Evolutionary conservation across 2,888 invertebrate species (phyloP), one percentile per base, ranked within the genome.

Genomic region (Parnassius glacialis): DNA sequence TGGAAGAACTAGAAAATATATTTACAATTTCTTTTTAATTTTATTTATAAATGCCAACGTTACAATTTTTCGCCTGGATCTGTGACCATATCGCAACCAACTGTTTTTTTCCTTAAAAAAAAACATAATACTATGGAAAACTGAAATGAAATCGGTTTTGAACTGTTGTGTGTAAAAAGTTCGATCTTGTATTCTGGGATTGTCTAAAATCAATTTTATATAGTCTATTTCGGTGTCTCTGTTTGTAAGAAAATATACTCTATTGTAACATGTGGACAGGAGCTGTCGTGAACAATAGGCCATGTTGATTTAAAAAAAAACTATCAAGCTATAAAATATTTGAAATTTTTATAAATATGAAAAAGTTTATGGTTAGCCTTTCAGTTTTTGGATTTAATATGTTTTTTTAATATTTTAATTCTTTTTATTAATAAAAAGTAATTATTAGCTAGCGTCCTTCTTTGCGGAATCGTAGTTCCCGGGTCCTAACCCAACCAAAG

Each of bases 151-250:
- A 70, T 74, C 70, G 78, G 79, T 76, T 78, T 75, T 79, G 68
- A 80, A 73, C 74, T 85, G 85, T 80, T 83, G 81, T 85, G 80
- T 89, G 90, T 90, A 91, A 91, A 90, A 91, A 90, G 90, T 90
- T 83, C 72, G 90, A 91, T 91, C 91, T 91, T 91, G 91, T 91
- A 90, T 89, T 91, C 91, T 91, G 91, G 91, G 83, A 86, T 90
- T 88, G 90, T 85, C 81, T 84, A 84, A 90, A 90, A 87, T 87
- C 76, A 90, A 90, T 85, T 81, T 84, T 66, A 84, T 87, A 85
- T 90, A 86, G 74, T 85, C 85, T 87, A 89, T 88, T 83, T 83
- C 82, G 81, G 85, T 80, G 79, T 85, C 77, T 83, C 79, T 84
- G 84, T 80, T 76, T 81, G 87, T 90, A 90, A 74, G 87, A 90